These are phyloP conservation scores for Heliconius cydno DNA, from an alignment of 2,888 invertebrate genomes.

Conservation along the genomic window DNA sequence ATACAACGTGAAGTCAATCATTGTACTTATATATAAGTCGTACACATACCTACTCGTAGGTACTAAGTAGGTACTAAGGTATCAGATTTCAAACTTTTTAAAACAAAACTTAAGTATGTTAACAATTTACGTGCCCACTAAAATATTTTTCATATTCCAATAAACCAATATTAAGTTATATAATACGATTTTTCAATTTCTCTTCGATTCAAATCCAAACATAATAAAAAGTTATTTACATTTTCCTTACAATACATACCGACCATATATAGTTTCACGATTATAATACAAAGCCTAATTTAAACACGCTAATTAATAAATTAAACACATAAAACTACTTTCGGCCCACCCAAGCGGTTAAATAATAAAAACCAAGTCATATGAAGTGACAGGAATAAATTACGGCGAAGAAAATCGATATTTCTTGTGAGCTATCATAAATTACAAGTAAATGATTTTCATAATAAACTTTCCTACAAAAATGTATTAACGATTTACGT, in stretches of 20 bases:
- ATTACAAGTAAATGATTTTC: constrained; percentile 68
- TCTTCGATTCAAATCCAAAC: not conserved
- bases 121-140: not conserved
- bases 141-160: not conserved
- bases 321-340: constrained; percentile 48
- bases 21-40: not conserved
- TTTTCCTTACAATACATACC: not conserved
- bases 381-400: constrained; percentile 69
- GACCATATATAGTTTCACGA: not conserved
- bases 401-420: constrained; percentile 68
- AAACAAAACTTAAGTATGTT: not conserved
- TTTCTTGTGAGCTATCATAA: constrained; percentile 63
- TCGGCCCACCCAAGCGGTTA: constrained; percentile 69
- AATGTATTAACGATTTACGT: constrained; percentile 53
- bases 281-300: constrained; percentile 1
- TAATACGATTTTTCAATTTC: not conserved
- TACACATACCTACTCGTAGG: not conserved
- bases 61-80: no score
- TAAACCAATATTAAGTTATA: not conserved
- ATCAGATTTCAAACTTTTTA: not conserved
- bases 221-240: not conserved
- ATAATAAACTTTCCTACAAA: constrained; percentile 72
- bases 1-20: not conserved
- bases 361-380: constrained; percentile 65
- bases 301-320: constrained; percentile 36